A percentile compares a stretch with the other conserved stretches of the same genome.
These are phyloP conservation scores for Bergia sp. DNA, from an alignment of 92 coral and sea anemone species.

Conservation along the genomic window DNA sequence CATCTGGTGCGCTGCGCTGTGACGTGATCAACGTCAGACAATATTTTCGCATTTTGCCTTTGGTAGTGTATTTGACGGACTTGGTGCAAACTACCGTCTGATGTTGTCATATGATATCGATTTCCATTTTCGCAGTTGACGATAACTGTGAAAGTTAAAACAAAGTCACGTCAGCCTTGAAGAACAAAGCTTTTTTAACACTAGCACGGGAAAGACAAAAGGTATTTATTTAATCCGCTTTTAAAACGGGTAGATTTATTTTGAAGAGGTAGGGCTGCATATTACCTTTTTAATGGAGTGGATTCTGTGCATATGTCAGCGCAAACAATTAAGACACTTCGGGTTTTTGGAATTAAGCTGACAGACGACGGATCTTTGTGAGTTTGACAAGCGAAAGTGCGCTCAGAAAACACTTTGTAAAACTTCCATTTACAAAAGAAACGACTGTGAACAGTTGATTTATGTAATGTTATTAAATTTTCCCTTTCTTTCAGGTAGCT, in stretches of 20 bases:
- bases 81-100: slow-evolving; percentile 6
- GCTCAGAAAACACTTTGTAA: background rate
- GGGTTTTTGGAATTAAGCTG: background rate
- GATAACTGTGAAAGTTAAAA: background rate
- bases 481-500: slow-evolving; percentile 20
- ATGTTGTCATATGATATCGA: slow-evolving; percentile 16
- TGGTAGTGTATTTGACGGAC: slow-evolving; percentile 7
- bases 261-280: background rate
- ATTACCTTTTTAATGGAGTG: no score
- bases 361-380: background rate
- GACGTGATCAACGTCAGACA: slow-evolving; percentile 14
- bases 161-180: background rate
- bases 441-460: background rate
- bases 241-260: background rate
- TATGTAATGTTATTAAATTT: background rate
- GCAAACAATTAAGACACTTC: background rate
- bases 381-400: background rate
- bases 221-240: background rate
- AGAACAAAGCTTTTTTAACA: background rate
- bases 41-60: slow-evolving; percentile 17
- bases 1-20: slow-evolving; percentile 11
- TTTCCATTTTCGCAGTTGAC: background rate
- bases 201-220: background rate
- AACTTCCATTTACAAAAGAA: background rate
- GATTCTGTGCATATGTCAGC: background rate